These are phyloP conservation scores for Pinctada fucata DNA, from an alignment of 2,888 invertebrate species.

Conservation along the genomic window DNA sequence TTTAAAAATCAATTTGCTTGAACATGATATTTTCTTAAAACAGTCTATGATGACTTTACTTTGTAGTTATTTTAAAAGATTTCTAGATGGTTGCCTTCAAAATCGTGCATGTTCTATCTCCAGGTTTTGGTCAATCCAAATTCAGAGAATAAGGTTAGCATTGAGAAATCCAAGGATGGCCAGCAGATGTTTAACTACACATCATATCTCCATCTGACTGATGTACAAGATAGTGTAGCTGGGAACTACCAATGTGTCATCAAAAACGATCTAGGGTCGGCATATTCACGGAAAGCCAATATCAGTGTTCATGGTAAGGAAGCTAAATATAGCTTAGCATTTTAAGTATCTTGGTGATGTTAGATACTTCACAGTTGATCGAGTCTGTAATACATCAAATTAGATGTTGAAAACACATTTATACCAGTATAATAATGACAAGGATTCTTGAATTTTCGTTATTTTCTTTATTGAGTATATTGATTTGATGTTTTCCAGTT, in stretches of 20 bases:
- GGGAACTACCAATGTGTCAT: conserved; percentile 96
- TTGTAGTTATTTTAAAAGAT: too few relatives aligned
- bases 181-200: conserved; percentile 75
- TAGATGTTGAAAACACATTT: too few relatives aligned
- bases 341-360: background rate
- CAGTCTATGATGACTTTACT: too few relatives aligned
- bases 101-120: background rate
- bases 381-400: background rate
- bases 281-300: conserved; percentile 90
- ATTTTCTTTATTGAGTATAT: too few relatives aligned
- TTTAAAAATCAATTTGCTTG: too few relatives aligned
- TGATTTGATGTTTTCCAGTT: conserved; percentile 79
- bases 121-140: conserved; percentile 53
- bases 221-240: conserved; percentile 88
- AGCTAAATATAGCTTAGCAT: background rate
- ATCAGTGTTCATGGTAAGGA: conserved; percentile 87
- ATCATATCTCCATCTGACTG: conserved; percentile 85
- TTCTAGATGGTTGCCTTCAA: too few relatives aligned
- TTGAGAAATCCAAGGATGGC: conserved; percentile 45
- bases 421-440: too few relatives aligned
- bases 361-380: background rate
- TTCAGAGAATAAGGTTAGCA: conserved; percentile 35
- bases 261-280: conserved; percentile 91
- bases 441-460: too few relatives aligned
- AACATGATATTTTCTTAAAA: too few relatives aligned